Evolutionary conservation across 2,113 vertebrate genomes (phyloP).

Genomic region (Suncus etruscus): DNA sequence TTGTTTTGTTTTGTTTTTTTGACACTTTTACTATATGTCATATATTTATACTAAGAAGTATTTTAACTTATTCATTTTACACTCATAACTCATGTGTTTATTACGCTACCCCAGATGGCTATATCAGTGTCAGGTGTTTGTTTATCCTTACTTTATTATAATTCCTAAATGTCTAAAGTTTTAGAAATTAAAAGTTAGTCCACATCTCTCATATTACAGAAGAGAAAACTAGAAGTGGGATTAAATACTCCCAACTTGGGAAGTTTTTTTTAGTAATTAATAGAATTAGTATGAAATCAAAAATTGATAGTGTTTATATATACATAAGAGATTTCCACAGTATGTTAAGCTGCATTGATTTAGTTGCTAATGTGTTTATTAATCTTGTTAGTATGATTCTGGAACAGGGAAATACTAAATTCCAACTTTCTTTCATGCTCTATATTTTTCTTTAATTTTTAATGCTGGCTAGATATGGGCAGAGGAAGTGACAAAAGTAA

Average conservation of each 20-base stretch:
- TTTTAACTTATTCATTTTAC: slow-evolving; percentile 52
- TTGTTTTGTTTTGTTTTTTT: slow-evolving; percentile 32
- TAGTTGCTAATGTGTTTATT: slow-evolving; percentile 62
- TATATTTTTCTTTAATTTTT: slow-evolving; percentile 82
- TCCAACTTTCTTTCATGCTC: slow-evolving; percentile 79
- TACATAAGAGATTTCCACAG: slow-evolving; percentile 49
- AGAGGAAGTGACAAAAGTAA: slow-evolving; percentile 97
- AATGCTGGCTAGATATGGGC: slow-evolving; percentile 97
- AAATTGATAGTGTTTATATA: slow-evolving; percentile 35
- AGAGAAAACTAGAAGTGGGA: slow-evolving; percentile 37
- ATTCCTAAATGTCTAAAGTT: slow-evolving; percentile 69
- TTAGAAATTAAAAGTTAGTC: slow-evolving; percentile 49
- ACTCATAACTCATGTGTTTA: slow-evolving; percentile 40
- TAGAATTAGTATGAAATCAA: slow-evolving; percentile 12
- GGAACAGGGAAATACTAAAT: slow-evolving; percentile 70
- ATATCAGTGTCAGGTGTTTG: background rate
- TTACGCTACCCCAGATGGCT: background rate
- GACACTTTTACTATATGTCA: slow-evolving; percentile 40
- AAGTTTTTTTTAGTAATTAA: slow-evolving; percentile 49
- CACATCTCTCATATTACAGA: slow-evolving; percentile 51
- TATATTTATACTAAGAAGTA: slow-evolving; percentile 45
- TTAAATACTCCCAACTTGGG: slow-evolving; percentile 39
- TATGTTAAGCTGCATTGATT: slow-evolving; percentile 48
- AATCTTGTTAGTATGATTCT: slow-evolving; percentile 42
- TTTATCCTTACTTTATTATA: slow-evolving; percentile 53